A percentile compares a stretch with the other conserved stretches of the same genome.
Conservation (phyloP, 2,888 invertebrate species). For the Erebia palarica region DNA sequence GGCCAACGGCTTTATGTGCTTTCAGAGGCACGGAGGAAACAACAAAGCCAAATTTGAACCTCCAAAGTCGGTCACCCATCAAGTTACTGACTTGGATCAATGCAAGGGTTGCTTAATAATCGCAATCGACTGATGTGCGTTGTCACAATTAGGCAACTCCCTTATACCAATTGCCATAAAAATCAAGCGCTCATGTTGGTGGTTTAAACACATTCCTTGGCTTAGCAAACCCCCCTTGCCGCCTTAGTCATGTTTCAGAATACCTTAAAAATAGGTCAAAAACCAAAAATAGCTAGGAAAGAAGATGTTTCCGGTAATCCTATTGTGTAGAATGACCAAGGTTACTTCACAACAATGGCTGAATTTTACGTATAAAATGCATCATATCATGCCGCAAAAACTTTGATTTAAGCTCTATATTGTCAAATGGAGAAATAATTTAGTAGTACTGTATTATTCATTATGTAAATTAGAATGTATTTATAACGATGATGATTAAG, state of each 20-base stretch:
- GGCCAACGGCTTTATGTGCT: no score
- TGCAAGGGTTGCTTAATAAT: no score
- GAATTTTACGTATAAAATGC: conserved; percentile 6
- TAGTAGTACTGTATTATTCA: neutral
- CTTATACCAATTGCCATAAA: no score
- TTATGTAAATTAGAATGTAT: neutral
- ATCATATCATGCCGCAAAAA: conserved; percentile 5
- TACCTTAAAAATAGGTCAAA: neutral
- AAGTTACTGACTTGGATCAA: no score
- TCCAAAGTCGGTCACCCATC: no score
- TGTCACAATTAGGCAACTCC: no score
- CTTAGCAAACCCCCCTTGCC: no score
- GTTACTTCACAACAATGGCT: conserved; percentile 7
- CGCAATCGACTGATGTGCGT: no score
- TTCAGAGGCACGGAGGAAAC: no score
- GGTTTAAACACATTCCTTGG: neutral
- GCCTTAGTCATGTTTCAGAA: neutral
- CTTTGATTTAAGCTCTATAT: neutral
- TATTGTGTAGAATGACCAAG: conserved; percentile 14
- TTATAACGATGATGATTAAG: neutral
- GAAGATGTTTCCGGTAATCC: conserved; percentile 17
- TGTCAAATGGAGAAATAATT: neutral
- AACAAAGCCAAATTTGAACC: no score
- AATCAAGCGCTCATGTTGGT: neutral
- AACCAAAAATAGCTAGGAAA: conserved; percentile 5